These are phyloP conservation scores for Tinea pellionella DNA, from an alignment of 2,888 invertebrate species.

Conservation along the genomic window DNA sequence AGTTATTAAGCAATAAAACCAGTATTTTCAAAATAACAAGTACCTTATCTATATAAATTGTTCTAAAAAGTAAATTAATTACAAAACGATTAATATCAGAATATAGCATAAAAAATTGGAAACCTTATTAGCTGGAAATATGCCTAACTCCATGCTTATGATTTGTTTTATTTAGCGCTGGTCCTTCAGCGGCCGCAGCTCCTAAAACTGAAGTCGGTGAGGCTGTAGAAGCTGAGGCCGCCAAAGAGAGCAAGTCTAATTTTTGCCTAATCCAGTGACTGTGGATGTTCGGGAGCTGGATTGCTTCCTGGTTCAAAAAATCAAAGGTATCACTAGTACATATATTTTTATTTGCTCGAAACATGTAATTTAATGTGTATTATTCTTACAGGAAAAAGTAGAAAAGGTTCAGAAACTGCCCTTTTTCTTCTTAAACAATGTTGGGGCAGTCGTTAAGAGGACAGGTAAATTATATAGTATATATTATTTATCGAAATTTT, in stretches of 20 bases:
- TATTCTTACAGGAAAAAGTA: conserved; percentile 42
- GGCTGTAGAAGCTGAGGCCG: conserved; percentile 37
- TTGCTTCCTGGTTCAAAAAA: conserved; percentile 66
- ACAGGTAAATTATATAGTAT: conserved; percentile 37
- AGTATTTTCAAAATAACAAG: no score
- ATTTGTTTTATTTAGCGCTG: conserved; percentile 29
- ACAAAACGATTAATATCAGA: no score
- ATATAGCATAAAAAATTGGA: no score
- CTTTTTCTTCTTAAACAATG: conserved; percentile 63
- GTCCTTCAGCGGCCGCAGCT: conserved; percentile 40
- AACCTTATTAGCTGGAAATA: no score
- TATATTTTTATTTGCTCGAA: not conserved
- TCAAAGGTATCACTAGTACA: conserved; percentile 40
- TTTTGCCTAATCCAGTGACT: conserved; percentile 73
- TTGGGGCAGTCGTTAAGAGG: conserved; percentile 62
- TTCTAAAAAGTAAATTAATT: not conserved
- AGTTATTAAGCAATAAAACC: no score
- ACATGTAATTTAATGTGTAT: not conserved
- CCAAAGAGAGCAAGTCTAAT: conserved; percentile 59
- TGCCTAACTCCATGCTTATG: no score
- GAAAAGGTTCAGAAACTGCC: conserved; percentile 34
- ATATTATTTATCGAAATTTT: not conserved
- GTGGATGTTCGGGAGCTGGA: conserved; percentile 68
- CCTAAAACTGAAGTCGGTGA: conserved; percentile 48
- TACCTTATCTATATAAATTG: no score